Percentiles rank a stretch among this genome's conserved stretches.
Evolutionary conservation across 2,113 vertebrate genomes (phyloP).

Genomic region (Phocoena sinus): DNA sequence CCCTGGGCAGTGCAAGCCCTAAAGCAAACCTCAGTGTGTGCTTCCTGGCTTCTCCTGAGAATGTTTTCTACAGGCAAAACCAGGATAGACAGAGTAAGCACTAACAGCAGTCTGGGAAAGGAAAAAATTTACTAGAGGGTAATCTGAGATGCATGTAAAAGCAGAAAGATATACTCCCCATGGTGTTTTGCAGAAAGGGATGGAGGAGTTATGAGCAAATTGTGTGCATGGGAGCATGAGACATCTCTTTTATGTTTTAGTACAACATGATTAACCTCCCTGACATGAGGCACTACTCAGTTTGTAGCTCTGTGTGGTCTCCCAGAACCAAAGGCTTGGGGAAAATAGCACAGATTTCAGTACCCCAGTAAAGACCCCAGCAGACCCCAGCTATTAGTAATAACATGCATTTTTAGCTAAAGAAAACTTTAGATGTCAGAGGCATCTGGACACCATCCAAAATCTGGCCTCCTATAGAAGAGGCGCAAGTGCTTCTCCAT

Average conservation of each 20-base stretch:
- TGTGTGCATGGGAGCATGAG: fast-evolving
- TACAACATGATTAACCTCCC: neutral
- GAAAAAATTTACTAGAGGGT: neutral
- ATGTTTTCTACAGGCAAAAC: neutral
- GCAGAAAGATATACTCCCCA: neutral
- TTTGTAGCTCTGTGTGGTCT: neutral
- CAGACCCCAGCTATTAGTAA: neutral
- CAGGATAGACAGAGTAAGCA: neutral
- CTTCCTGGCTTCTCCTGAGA: neutral
- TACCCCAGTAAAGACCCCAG: neutral
- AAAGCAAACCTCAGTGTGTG: neutral
- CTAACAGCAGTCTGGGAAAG: neutral
- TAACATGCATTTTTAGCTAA: neutral
- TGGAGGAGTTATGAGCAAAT: neutral
- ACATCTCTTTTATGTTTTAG: neutral
- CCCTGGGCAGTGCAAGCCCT: neutral
- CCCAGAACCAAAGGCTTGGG: neutral
- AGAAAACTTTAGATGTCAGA: neutral
- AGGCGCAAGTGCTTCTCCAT: neutral
- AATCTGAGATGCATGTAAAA: neutral
- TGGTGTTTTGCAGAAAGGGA: neutral
- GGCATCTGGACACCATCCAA: neutral
- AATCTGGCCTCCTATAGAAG: neutral
- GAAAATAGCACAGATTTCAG: neutral
- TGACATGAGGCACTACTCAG: neutral